Base-by-base conservation (phyloP, 2,113 vertebrate species). In the Salvelinus namaycush region DNA sequence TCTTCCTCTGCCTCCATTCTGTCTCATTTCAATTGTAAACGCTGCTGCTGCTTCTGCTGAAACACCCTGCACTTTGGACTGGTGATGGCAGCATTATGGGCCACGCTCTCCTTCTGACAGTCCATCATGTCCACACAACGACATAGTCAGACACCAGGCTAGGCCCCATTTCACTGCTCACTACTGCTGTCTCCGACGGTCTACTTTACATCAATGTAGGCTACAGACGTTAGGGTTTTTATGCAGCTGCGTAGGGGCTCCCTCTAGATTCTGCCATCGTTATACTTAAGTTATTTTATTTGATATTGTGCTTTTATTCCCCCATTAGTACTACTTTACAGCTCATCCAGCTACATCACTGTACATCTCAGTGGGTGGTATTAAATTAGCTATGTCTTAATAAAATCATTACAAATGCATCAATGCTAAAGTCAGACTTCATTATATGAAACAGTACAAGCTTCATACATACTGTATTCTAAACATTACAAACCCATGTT, bases 21-120 rank as follows among this genome's bases (percentile, higher is more conserved):
- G 89, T 88, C 93, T 91, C 90, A 92, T 94, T 93, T 92, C 90
- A 93, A 90, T 92, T 91, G 90, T 90, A 92, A 92, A 91, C 88
- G 88, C 82, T 87, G 85, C 87, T 18, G 87, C 82, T 87, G 86
- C 87, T 60, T 60, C 14, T 60, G 57, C 16, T 60, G 80, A 88
- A 70, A 88, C 82, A 89, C 77, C 86, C 84, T 81, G 79, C 84
- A 84, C 87, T 90, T 91, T 91, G 89, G 91, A 83, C 89, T 83
- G 73, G 90, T 92, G 90, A 92, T 91, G 88, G 89, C 80, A 81
- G 87, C 83, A 93, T 93, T 90, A 93, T 90, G 84, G 85, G 83
- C 87, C 81, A 20, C 74, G 72, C 85, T 87, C 84, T 79, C 73
- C 81, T 83, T 84, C 68, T 89, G 89, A 93, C 89, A 91, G 88